Percentiles rank a stretch among this genome's conserved stretches.
phyloP scores from a whole-genome alignment of 1,140 invertebrate species.

The Ditylenchus dipsaci region DNA sequence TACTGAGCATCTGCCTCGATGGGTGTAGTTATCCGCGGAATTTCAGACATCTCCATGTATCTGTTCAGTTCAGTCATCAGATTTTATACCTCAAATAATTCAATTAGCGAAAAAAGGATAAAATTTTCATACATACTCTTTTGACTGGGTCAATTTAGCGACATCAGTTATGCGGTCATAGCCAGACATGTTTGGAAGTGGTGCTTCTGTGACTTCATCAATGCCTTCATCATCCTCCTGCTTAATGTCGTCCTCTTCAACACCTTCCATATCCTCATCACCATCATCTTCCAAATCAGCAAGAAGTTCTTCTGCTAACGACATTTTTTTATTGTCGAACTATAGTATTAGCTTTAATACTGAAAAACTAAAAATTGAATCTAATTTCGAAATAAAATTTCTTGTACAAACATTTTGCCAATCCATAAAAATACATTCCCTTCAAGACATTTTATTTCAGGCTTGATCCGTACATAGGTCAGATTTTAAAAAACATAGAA shows the following conservation, averaged over 20 bases:
- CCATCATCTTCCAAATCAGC: slow-evolving; percentile 56
- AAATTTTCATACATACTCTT: slow-evolving; percentile 27
- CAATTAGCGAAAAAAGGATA: background rate
- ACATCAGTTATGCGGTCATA: slow-evolving; percentile 46
- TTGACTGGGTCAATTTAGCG: slow-evolving; percentile 44
- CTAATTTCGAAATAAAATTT: too few species aligned
- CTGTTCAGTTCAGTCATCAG: slow-evolving; percentile 39
- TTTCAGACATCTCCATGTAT: slow-evolving; percentile 38
- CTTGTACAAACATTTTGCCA: too few species aligned
- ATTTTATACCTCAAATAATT: slow-evolving; percentile 49
- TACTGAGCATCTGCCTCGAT: slow-evolving; percentile 56
- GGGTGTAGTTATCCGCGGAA: slow-evolving; percentile 44
- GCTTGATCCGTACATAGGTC: too few species aligned
- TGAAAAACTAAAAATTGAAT: too few species aligned
- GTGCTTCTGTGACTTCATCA: slow-evolving; percentile 53
- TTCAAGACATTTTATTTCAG: too few species aligned
- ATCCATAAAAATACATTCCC: too few species aligned
- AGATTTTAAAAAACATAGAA: too few species aligned
- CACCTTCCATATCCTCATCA: slow-evolving; percentile 48
- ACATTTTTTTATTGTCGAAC: slow-evolving; percentile 40
- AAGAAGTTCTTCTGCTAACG: slow-evolving; percentile 55
- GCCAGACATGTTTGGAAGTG: slow-evolving; percentile 18
- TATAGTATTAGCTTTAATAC: background rate
- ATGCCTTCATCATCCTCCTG: slow-evolving; percentile 48
- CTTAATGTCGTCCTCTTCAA: slow-evolving; percentile 9